Evolutionary conservation across 2,797 vertebrate species (phyloP), one percentile per base, ranked within the genome.

Genomic region (Ambastaia sidthimunki): DNA sequence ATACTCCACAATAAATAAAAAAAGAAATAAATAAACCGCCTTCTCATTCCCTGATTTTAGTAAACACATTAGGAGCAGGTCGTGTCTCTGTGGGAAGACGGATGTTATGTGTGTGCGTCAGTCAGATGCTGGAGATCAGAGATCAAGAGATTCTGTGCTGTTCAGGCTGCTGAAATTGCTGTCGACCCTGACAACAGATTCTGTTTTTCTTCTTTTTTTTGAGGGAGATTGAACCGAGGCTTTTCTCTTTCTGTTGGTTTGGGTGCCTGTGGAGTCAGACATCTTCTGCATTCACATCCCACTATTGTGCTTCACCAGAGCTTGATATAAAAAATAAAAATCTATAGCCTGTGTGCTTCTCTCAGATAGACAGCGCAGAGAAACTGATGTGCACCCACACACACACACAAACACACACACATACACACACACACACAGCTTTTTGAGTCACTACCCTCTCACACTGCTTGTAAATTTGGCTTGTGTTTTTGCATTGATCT

Each of bases 21-120:
- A 44, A 44, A 44, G 2, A 7, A 71, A 71, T 41, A 54, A 71
- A 52, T 71, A 71, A 65, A 65, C 25, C 44, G 16, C 68, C 68
- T 70, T 19, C 68, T 71, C 47, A 63, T 78, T 78, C 28, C 31
- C 68, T 54, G 76, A 78, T 78, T 78, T 78, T 54, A 54, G 76
- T 78, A 78, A 78, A 78, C 47, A 78, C 76, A 54, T 75, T 81
- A 71, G 71, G 77, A 73, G 60, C 52, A 65, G 78, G 37, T 54
- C 50, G 7, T 52, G 50, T 18, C 70, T 83, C 69, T 74, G 70
- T 57, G 68, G 69, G 81, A 82, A 19, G 81, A 86, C 83, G 86
- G 89, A 86, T 90, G 88, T 87, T 92, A 89, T 92, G 92, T 92
- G 92, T 77, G 31, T 34, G 62, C 85, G 85, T 87, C 91, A 92